Evolutionary conservation across 2,113 vertebrate species (phyloP).

Genomic region (Solea solea): DNA sequence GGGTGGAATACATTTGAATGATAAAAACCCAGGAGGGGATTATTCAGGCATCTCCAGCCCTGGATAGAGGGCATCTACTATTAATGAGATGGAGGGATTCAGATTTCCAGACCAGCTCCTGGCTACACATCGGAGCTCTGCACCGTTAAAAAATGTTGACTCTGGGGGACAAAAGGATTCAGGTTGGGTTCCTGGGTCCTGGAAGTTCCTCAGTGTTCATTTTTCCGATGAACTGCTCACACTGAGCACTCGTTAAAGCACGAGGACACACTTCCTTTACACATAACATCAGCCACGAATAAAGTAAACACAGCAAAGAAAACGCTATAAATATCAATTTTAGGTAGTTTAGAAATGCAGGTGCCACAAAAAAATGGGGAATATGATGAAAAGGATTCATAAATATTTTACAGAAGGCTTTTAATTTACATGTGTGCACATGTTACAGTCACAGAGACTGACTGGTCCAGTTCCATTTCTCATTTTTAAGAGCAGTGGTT

Average conservation of each 20-base stretch:
- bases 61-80: conserved; percentile 72
- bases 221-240: conserved; percentile 41
- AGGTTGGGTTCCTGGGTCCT: conserved; percentile 48
- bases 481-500: too few relatives aligned
- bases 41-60: conserved; percentile 68
- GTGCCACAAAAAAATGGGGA: conserved; percentile 6
- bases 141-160: conserved; percentile 66
- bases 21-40: conserved; percentile 75
- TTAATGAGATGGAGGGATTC: conserved; percentile 78
- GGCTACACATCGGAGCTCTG: conserved; percentile 61
- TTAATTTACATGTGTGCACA: not conserved
- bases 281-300: not conserved
- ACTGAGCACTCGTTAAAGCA: conserved; percentile 22
- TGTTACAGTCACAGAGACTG: not conserved
- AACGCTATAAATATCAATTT: not conserved
- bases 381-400: not conserved
- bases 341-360: not conserved
- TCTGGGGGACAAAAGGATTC: conserved; percentile 65
- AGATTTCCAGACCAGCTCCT: conserved; percentile 72
- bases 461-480: not conserved
- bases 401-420: not conserved
- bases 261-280: conserved; percentile 24
- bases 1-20: conserved; percentile 79
- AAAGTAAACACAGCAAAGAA: not conserved
- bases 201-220: conserved; percentile 53